Base-by-base conservation (phyloP, 2,888 invertebrate species). In the Troides oblongomaculatus region DNA sequence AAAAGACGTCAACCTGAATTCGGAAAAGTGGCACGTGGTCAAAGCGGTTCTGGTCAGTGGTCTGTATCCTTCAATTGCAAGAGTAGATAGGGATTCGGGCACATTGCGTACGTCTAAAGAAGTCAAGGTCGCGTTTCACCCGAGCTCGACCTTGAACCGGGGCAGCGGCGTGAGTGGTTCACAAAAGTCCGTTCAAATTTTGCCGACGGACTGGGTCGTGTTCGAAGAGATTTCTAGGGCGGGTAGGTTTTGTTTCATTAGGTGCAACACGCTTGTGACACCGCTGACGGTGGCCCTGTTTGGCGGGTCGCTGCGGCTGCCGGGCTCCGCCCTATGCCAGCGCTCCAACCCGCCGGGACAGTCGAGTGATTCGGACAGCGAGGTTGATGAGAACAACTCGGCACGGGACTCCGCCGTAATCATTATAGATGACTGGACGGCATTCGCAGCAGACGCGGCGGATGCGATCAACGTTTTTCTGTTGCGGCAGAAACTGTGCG, bases 31-130 rank as follows among this genome's bases (percentile, higher is more conserved):
- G 97, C 96, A 97, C 17, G 95, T 99, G 68, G 96, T 99, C 0
- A 99, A 99, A 82, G 97, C 97, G 0, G 97, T 97, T 2, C 90
- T 99, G 50, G 95, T 96, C 39, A 96, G 97, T 5, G 99, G 99
- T 0, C 93, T 97, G 71, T 99, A 99, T 87, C 99, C 99, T 0
- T 97, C 97, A 77, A 86, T 99, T 60, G 96, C 97, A 23, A 93
- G 95, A 25, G 94, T 96, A 1, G 96, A 96, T 81, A 88, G 95
- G 18, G 94, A 94, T 30, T 93, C 94, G 39, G 84, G 88, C 18
- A 93, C 94, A 2, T 82, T 97, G 17, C 89, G 95, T 23, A 95
- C 96, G 8, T 94, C 95, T 79, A 95, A 93, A 18, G 94, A 94
- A 73, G 89, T 90, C 0, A 86, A 87, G 23, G 88, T 94, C 1